Base-by-base conservation (phyloP, 2,797 vertebrate species). In the Acipenser oxyrinchus region DNA sequence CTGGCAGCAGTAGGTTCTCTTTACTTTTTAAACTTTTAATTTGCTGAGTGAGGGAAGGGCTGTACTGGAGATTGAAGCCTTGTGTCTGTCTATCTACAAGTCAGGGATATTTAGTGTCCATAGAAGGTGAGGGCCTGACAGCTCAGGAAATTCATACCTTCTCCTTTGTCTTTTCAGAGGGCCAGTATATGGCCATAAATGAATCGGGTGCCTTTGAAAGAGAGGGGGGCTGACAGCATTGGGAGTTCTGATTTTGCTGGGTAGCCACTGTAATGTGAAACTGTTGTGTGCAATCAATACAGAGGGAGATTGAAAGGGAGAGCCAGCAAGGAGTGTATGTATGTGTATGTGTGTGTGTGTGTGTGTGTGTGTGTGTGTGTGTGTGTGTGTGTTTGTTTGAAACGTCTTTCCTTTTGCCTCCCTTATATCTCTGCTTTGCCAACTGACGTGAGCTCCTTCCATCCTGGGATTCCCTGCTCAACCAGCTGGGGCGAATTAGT, bases 401-500 rank as follows among this genome's bases (percentile, higher is more conserved):
- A 12, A 10, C 52, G 13, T n/a, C 60, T 55, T 62, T 63, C 51
- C 68, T 23, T 71, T 8, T 50, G 11, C 68, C 48, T 71, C 11
- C 52, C 10, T 49, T 1, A 15, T 15, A 55, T 68, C 64, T 65
- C 66, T 68, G 66, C 62, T 70, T 69, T 76, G 72, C 61, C 68
- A 74, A 52, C 72, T 59, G 52, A 73, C 68, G 67, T n/a, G 60
- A 65, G 60, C 60, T 68, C 73, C 59, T 65, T 74, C 75, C 74
- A 66, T 74, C 70, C 65, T 52, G 71, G 69, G 76, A 74, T 82
- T 84, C 78, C 80, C 77, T 70, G 68, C 57, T 15, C 8, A 67
- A 71, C 62, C 83, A 81, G 82, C 75, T 91, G 89, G 86, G 86
- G 87, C 74, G 66, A 71, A 84, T 92, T 89, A 89, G 76, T 76